phyloP scores from a whole-genome alignment of 1,140 invertebrate genomes.

The Habropoda laboriosa region DNA sequence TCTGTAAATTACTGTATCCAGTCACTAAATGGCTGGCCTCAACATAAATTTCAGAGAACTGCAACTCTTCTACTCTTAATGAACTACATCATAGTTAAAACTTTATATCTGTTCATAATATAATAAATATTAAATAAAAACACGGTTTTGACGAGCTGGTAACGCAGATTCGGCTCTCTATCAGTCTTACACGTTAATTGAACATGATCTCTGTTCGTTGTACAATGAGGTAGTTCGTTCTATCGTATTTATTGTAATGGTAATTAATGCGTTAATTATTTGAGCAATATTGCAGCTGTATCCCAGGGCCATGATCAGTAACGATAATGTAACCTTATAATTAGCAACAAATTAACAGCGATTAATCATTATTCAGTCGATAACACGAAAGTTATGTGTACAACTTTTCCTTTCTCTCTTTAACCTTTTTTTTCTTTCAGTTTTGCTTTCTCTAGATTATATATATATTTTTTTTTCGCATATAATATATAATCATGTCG shows the following conservation, averaged over 20 bases:
- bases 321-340: conserved; percentile 58
- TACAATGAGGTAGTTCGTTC: conserved; percentile 60
- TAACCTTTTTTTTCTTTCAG: too few species aligned
- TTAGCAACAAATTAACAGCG: conserved; percentile 70
- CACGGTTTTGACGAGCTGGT: conserved; percentile 8
- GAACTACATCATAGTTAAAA: conserved; percentile 20
- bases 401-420: not conserved
- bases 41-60: not conserved
- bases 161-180: conserved; percentile 36
- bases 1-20: not conserved
- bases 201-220: conserved; percentile 53
- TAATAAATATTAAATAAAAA: conserved; percentile 36
- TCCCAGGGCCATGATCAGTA: conserved; percentile 70
- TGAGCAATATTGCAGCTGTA: conserved; percentile 77
- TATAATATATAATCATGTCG: conserved; percentile 36
- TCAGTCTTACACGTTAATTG: conserved; percentile 62
- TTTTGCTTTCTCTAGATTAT: not conserved
- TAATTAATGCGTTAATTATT: conserved; percentile 47
- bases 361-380: conserved; percentile 67
- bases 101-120: conserved; percentile 34
- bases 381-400: conserved; percentile 58
- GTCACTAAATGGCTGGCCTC: not conserved
- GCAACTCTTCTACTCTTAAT: not conserved
- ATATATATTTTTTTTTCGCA: conserved; percentile 3
- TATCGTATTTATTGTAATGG: too few species aligned